Evolutionary conservation across 1,140 invertebrate genomes (phyloP), one percentile per base, ranked within the genome.

Genomic region (Apocrypta bakeri): DNA sequence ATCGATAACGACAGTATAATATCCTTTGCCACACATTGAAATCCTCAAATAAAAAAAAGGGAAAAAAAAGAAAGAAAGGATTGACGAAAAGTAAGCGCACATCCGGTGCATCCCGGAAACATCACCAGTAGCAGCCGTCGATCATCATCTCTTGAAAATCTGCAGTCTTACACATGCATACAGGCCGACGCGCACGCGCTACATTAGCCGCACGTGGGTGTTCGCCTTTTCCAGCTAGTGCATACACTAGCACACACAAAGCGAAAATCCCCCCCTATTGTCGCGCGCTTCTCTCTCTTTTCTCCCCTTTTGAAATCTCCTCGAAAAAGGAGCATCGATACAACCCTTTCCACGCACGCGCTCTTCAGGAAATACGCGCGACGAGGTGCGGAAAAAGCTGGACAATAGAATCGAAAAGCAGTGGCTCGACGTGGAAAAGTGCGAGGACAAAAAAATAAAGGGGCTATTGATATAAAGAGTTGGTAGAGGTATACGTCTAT

Each of bases 211-310:
- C 56, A 66, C 79, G 71, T 81, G 79, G 79, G 56, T 74, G 71
- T 72, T 63, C 71, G 79, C 56, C 79, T 29, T 81, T 81, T 81
- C 79, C 79, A 81, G 79, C 71, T 66, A 72, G 69, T 37, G 69
- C 69, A 71, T n/a, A 31, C 33, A 29, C 29, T n/a, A n/a, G n/a
- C 25, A n/a, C 1, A 31, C 31, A 31, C 29, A 31, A 68, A 68
- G 17, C 25, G 64, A 68, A 68, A 31, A 68, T 27, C 64, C 64
- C 64, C 24, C 21, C 29, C 69, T n/a, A 71, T 37, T 71, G 69
- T 33, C 31, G 25, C 68, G 27, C 17, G 17, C n/a, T 11, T 25
- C 25, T 37, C 33, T 37, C 33, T 37, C 33, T 37, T 9, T 37
- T 9, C 9, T 9, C 2, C 33, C 9, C 33, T 37, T 2, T 37